Evolutionary conservation across 2,797 vertebrate species (phyloP).

Genomic region (Anguilla pacifica): DNA sequence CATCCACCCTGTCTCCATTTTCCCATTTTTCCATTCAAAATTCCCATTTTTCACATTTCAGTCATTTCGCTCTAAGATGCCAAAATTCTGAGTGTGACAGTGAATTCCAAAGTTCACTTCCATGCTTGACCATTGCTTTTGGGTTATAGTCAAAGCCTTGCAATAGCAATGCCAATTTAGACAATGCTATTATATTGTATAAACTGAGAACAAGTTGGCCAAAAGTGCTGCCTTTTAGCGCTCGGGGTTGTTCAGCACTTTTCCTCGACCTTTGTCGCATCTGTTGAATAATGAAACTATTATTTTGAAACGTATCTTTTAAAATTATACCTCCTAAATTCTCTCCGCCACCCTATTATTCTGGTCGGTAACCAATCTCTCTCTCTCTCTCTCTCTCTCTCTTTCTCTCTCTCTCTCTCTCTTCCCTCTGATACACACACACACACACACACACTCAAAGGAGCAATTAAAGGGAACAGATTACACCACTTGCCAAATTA

Average conservation of each 20-base stretch:
- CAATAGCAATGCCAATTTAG: not conserved
- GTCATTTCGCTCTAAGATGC: not conserved
- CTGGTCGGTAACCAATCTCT: constrained; percentile 53
- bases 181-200: too few species aligned
- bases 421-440: constrained; percentile 27
- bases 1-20: constrained; percentile 43
- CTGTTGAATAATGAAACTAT: not conserved
- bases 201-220: not conserved
- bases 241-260: not conserved
- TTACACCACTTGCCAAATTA: not conserved
- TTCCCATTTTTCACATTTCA: not conserved
- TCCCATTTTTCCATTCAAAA: not conserved
- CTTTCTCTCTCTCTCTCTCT: not conserved
- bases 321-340: not conserved
- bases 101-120: not conserved
- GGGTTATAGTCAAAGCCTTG: not conserved
- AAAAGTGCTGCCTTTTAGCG: not conserved
- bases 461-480: constrained; percentile 31
- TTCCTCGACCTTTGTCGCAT: not conserved
- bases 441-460: constrained; percentile 34
- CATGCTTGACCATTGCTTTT: not conserved
- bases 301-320: not conserved
- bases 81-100: not conserved
- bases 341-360: constrained; percentile 32
- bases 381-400: constrained; percentile 26